phyloP scores from a whole-genome alignment of 1,140 invertebrate species.

The Acromyrmex heyeri region DNA sequence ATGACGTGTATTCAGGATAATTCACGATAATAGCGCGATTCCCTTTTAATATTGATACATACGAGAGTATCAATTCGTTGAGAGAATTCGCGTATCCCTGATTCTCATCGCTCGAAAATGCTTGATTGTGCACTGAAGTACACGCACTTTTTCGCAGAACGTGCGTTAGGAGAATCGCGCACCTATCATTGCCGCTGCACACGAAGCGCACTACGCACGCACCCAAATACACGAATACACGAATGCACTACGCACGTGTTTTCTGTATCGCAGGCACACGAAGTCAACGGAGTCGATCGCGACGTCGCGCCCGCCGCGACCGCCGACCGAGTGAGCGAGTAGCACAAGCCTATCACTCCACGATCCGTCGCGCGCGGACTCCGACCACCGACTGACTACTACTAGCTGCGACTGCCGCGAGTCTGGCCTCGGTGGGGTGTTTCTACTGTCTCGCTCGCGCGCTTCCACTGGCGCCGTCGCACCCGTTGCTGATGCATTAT shows the following conservation, averaged over 20 bases:
- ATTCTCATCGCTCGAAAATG: constrained; percentile 1
- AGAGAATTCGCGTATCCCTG: constrained; percentile 9
- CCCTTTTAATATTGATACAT: neutral
- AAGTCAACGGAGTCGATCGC: constrained; percentile 29
- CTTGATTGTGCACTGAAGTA: neutral
- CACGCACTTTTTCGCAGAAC: neutral
- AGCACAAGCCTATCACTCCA: neutral
- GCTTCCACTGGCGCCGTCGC: constrained; percentile 31
- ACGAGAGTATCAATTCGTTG: neutral
- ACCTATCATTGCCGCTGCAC: neutral
- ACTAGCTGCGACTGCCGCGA: constrained; percentile 3
- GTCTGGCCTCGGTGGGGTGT: constrained; percentile 52
- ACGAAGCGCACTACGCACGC: neutral
- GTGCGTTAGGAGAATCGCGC: neutral
- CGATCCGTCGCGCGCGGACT: constrained; percentile 76
- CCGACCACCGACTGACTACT: constrained; percentile 76
- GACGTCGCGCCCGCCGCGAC: neutral
- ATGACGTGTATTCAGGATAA: neutral
- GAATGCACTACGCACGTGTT: constrained; percentile 18
- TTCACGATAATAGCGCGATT: neutral
- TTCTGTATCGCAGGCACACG: neutral
- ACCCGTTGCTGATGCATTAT: constrained; percentile 33
- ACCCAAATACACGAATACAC: no score
- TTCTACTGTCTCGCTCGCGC: constrained; percentile 42
- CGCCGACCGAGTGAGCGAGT: constrained; percentile 26